A percentile compares a stretch with the other conserved stretches of the same genome.
phyloP scores from a whole-genome alignment of 2,113 vertebrate species.

The Aspiorhynchus laticeps region DNA sequence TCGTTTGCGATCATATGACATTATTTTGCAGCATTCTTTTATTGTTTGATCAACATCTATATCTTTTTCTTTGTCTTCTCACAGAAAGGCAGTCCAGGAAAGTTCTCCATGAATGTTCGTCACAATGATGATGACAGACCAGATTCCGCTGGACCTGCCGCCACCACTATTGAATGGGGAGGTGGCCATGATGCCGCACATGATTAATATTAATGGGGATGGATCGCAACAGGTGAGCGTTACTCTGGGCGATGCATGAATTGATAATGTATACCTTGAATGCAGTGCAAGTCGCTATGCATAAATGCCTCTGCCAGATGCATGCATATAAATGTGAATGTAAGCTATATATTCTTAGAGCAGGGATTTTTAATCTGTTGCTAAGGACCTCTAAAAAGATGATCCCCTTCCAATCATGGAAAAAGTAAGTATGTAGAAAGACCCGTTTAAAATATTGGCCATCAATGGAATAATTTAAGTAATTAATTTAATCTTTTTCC shows the following conservation, averaged over 20 bases:
- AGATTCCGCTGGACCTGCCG: slow-evolving; percentile 97
- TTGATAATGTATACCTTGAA: not conserved
- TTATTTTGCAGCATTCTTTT: slow-evolving; percentile 1
- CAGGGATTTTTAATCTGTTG: not conserved
- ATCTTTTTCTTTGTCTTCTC: slow-evolving; percentile 60
- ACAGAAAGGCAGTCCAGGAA: slow-evolving; percentile 87
- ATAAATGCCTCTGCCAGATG: not conserved
- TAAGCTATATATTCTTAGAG: not conserved
- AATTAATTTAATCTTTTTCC: not conserved
- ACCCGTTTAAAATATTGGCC: too few relatives aligned
- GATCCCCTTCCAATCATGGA: not conserved
- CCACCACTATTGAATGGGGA: slow-evolving; percentile 94
- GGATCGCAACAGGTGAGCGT: slow-evolving; percentile 89
- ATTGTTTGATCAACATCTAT: not conserved
- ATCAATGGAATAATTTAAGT: too few relatives aligned
- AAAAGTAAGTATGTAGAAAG: not conserved
- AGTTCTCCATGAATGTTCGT: slow-evolving; percentile 99
- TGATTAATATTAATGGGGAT: slow-evolving; percentile 95
- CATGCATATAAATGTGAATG: not conserved
- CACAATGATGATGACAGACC: slow-evolving; percentile 99
- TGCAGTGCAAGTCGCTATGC: not conserved
- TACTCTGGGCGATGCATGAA: not conserved
- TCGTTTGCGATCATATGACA: not conserved
- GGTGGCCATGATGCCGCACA: slow-evolving; percentile 93
- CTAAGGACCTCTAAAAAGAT: not conserved